Evolutionary conservation across 2,888 invertebrate genomes (phyloP), one percentile per base, ranked within the genome.

Genomic region (Leucozona laternaria): DNA sequence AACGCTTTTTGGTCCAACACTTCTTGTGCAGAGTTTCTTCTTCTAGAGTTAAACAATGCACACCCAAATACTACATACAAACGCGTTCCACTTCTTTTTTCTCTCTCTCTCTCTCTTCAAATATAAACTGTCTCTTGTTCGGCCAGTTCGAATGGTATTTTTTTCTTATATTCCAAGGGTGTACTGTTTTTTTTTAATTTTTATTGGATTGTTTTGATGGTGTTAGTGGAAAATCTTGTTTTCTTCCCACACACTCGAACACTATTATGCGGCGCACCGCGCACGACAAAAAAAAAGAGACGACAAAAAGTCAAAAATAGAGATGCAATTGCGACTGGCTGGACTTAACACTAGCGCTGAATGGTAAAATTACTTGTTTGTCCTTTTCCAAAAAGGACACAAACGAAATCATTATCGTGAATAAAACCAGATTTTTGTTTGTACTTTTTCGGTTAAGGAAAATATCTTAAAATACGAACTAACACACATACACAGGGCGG

Each of bases 141-240:
- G n/a, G 6, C 17, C 17, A 1, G 0, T 60, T 8, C 8, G 15
- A 22, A 40, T 22, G 58, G 34, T 11, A 28, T 40, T 37, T 40
- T 7, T 15, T 37, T 40, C 15, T 15, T 62, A 11, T 34, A 37
- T 58, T 58, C 20, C 17, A 20, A 58, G 37, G 15, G 20, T 34
- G 34, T 15, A 60, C 20, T 60, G 4, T 10, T 58, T 37, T 58
- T 58, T 37, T 58, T 0, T 2, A 17, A 11, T 20, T 37, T 58
- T 28, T 55, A 31, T 55, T 58, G 4, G 37, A 37, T 40, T 62
- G 43, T 57, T 62, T 43, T 64, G 45, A 60, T 48, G 40, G 58
- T 79, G 34, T 71, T 72, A 40, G 75, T 75, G 22, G 73, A 75
- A 84, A 79, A 76, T 84, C 79, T 76, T 84, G 84, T 84, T 84